Conservation (phyloP, 2,888 invertebrate genomes). For the Aethes cnicana region DNA sequence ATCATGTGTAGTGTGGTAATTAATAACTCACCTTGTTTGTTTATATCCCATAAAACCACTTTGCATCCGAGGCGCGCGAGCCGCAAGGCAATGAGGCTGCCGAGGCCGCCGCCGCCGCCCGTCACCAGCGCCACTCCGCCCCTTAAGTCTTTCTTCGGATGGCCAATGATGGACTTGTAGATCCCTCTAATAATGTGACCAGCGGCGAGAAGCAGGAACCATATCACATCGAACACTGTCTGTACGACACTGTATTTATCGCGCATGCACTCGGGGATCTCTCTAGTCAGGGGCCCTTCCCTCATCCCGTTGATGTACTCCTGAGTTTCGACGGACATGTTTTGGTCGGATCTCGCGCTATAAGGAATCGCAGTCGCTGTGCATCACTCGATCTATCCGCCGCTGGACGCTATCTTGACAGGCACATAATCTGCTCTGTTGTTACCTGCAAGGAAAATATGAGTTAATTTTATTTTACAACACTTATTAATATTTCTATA, state of each 20-base stretch:
- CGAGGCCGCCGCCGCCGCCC: constrained; percentile 94
- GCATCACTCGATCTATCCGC: constrained; percentile 47
- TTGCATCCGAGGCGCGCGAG: constrained; percentile 89
- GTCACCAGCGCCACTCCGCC: constrained; percentile 93
- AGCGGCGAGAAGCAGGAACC: constrained; percentile 74
- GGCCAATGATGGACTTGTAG: constrained; percentile 83
- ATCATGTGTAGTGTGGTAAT: constrained; percentile 30
- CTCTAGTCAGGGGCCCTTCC: constrained; percentile 70
- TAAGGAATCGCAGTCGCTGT: constrained; percentile 39
- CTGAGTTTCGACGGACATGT: constrained; percentile 58
- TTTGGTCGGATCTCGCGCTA: constrained; percentile 47
- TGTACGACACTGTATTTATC: constrained; percentile 78
- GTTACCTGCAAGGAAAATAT: constrained; percentile 15
- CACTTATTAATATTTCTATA: too few species aligned
- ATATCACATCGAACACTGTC: constrained; percentile 80
- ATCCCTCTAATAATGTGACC: constrained; percentile 80
- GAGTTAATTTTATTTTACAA: not conserved
- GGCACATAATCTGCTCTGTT: constrained; percentile 24
- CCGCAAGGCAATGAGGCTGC: constrained; percentile 88
- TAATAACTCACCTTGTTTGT: constrained; percentile 86
- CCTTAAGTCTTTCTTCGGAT: constrained; percentile 85
- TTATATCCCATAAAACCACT: constrained; percentile 95
- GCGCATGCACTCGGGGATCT: constrained; percentile 76
- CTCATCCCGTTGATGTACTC: constrained; percentile 71
- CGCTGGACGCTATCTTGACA: constrained; percentile 16